These are phyloP conservation scores for Cladopsammia gracilis DNA, from an alignment of 64 coral and sea anemone species.

Conservation along the genomic window DNA sequence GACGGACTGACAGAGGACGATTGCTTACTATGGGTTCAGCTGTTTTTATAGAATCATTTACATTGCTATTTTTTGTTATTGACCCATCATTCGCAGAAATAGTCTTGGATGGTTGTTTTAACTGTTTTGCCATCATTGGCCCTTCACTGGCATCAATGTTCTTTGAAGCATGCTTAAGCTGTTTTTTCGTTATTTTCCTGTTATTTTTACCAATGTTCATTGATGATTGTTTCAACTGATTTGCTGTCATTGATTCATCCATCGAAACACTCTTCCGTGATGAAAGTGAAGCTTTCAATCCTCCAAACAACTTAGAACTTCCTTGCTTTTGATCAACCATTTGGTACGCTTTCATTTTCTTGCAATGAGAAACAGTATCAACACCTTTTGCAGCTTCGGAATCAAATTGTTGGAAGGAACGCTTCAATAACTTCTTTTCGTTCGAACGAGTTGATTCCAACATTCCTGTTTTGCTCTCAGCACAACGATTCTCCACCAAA, in stretches of 20 bases:
- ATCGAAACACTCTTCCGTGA: neutral
- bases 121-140: neutral
- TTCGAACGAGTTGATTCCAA: neutral
- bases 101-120: neutral
- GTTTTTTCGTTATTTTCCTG: too few species aligned
- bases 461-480: neutral
- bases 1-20: slow-evolving; percentile 38
- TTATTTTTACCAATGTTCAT: too few species aligned
- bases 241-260: neutral
- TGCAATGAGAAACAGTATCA: neutral
- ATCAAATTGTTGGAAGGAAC: neutral
- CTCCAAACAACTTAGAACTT: neutral
- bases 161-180: neutral
- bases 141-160: neutral
- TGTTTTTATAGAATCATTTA: neutral
- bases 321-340: neutral
- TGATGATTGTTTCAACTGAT: neutral
- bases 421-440: neutral
- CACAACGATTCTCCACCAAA: neutral
- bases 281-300: neutral
- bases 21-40: neutral
- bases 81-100: neutral
- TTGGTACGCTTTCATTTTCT: neutral
- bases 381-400: neutral
- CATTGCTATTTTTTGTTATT: neutral